Conservation (phyloP, 2,113 vertebrate species). For the Phaethornis superciliosus region DNA sequence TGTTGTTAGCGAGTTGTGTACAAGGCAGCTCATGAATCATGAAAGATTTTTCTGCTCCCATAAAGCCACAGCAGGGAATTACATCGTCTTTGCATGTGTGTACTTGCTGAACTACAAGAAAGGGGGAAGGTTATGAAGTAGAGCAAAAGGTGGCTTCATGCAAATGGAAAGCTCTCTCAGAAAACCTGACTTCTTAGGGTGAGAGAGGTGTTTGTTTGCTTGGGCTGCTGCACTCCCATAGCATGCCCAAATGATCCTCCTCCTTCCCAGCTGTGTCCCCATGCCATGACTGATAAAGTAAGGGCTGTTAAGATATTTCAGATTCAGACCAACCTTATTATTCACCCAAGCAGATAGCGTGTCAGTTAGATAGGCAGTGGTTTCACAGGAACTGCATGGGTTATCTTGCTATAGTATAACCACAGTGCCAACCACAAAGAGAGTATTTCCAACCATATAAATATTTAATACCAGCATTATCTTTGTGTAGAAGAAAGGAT, state of each 20-base stretch:
- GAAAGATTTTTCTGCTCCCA: not conserved
- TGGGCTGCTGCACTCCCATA: not conserved
- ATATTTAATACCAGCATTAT: slow-evolving; percentile 38
- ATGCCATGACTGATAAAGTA: not conserved
- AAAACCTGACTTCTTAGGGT: not conserved
- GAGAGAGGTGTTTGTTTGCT: not conserved
- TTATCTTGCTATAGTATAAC: not conserved
- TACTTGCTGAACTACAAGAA: not conserved
- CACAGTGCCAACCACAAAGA: slow-evolving; percentile 15
- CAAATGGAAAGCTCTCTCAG: not conserved
- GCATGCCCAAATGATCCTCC: not conserved
- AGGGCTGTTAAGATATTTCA: not conserved
- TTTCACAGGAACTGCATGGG: not conserved
- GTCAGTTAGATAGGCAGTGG: not conserved
- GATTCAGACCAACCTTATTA: not conserved
- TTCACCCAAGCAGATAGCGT: not conserved
- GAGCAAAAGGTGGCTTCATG: not conserved
- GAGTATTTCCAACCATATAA: slow-evolving; percentile 25
- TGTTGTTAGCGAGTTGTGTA: not conserved
- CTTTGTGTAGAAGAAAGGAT: not conserved
- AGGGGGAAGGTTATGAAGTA: not conserved
- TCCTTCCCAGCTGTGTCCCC: not conserved
- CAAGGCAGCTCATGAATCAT: not conserved
- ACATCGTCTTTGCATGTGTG: not conserved
- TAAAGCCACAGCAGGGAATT: not conserved